Conservation (phyloP, 2,113 vertebrate species). For the Ceratotherium simum region DNA sequence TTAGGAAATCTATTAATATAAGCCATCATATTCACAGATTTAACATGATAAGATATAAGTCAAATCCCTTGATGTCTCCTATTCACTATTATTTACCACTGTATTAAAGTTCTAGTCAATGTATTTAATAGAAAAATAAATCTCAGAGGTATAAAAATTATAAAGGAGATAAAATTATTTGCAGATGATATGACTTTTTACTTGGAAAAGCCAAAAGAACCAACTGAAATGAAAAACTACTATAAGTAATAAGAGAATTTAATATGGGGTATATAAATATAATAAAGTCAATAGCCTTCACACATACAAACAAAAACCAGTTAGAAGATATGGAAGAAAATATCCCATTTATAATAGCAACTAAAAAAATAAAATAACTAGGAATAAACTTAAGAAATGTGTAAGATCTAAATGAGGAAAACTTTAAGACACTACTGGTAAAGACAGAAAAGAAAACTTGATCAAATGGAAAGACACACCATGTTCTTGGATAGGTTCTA, state of each 20-base stretch:
- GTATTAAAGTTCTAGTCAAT: neutral
- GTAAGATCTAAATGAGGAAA: neutral
- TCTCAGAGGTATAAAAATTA: neutral
- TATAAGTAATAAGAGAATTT: slow-evolving; percentile 5
- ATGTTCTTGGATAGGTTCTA: neutral
- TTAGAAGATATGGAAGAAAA: neutral
- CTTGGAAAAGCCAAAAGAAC: neutral
- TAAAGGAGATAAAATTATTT: slow-evolving; percentile 1
- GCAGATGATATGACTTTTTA: neutral
- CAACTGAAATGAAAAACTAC: neutral
- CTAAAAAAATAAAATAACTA: neutral
- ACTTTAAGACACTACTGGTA: neutral
- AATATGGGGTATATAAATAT: neutral
- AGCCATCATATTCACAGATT: neutral
- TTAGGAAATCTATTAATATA: slow-evolving; percentile 7
- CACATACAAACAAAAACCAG: neutral
- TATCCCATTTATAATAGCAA: neutral
- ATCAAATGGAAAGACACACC: neutral
- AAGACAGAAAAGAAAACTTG: neutral
- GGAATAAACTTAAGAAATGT: neutral
- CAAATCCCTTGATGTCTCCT: neutral
- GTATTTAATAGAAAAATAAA: neutral
- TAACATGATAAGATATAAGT: neutral
- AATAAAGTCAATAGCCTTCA: neutral
- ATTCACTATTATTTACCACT: neutral